phyloP scores from a whole-genome alignment of 2,888 invertebrate genomes.

The Microplitis manilae region DNA sequence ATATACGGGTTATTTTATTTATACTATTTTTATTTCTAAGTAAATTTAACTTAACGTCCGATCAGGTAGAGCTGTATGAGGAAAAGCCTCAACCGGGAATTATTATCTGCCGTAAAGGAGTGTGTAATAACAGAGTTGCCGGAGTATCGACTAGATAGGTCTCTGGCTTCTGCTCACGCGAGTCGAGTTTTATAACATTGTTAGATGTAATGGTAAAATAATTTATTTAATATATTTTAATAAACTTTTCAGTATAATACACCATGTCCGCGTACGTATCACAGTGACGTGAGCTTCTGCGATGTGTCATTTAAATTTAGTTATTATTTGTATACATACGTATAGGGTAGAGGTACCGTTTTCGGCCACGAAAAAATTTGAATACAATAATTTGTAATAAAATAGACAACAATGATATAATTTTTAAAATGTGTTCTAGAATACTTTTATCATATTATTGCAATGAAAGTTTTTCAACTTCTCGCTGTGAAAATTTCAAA shows the following conservation, averaged over 20 bases:
- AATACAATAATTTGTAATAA: too few relatives aligned
- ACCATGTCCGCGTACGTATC: background rate
- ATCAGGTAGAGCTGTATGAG: slow-evolving; percentile 19
- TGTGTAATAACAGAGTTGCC: slow-evolving; percentile 39
- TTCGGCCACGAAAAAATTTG: too few relatives aligned
- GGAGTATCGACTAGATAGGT: slow-evolving; percentile 14
- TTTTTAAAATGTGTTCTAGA: too few relatives aligned
- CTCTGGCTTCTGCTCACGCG: slow-evolving; percentile 33
- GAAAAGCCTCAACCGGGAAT: slow-evolving; percentile 34
- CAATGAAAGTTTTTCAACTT: too few relatives aligned
- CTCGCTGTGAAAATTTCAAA: too few relatives aligned
- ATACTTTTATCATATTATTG: too few relatives aligned
- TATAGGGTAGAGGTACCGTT: too few relatives aligned
- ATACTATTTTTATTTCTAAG: background rate
- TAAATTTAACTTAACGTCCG: slow-evolving; percentile 28
- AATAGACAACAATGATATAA: too few relatives aligned
- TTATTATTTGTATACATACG: too few relatives aligned
- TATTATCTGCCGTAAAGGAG: slow-evolving; percentile 36
- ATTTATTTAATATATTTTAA: background rate
- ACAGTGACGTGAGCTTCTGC: background rate
- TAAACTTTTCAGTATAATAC: slow-evolving; percentile 23
- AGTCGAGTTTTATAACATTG: slow-evolving; percentile 28
- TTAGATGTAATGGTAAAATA: background rate
- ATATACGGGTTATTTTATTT: background rate
- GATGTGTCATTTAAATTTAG: background rate